Conservation (phyloP, 1,140 invertebrate species). For the Apis florea region DNA sequence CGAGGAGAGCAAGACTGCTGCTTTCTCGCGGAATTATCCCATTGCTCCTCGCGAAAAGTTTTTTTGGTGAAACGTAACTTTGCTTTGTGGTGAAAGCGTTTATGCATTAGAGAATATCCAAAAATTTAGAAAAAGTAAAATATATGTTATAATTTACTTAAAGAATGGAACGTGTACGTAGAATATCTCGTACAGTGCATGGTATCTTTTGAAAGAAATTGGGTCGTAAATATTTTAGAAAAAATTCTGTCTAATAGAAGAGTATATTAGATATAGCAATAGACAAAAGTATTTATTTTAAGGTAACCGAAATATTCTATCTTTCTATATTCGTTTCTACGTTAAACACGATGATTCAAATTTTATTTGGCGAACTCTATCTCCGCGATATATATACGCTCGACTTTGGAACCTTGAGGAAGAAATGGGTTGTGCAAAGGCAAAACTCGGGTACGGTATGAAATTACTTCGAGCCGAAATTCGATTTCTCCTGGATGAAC, state of each 20-base stretch:
- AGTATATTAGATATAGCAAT: no score
- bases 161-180: no score
- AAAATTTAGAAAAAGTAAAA: no score
- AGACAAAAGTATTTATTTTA: no score
- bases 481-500: constrained; percentile 14
- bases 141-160: no score
- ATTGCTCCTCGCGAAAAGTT: neutral
- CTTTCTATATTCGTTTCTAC: neutral
- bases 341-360: neutral
- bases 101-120: no score
- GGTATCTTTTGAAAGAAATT: no score
- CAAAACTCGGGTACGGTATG: neutral
- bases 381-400: neutral
- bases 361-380: constrained; percentile 1
- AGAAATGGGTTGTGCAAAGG: neutral
- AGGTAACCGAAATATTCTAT: neutral
- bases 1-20: neutral
- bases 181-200: no score
- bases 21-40: neutral
- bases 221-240: no score
- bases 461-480: constrained; percentile 10
- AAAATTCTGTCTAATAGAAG: no score
- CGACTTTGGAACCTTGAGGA: neutral
- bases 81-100: no score
- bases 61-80: neutral